Base-by-base conservation (phyloP, 2,797 vertebrate species). In the Loriculus beryllinus region DNA sequence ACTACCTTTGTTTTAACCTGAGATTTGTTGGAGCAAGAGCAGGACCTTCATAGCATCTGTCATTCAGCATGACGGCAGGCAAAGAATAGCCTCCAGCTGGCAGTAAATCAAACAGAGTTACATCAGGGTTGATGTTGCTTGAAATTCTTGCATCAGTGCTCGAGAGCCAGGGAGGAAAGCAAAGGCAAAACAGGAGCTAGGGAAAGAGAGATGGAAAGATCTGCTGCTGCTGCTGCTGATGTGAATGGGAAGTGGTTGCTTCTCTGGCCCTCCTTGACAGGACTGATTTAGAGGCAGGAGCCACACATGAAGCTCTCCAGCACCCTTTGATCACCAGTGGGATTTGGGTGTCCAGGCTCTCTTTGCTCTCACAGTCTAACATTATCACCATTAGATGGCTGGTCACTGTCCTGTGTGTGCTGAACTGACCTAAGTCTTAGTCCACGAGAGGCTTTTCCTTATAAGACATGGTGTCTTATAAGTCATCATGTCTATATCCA, bases 51-150 rank as follows among this genome's bases (percentile, higher is more conserved):
- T 35, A 85, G 75, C 71, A 80, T 92, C 88, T 82, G 49, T 90
- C 80, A 80, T 77, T 92, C 92, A 87, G 90, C 28, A 45, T 43
- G 65, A 85, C 2, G n/a, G 78, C 88, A 86, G 63, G 79, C 78
- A 80, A 90, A 92, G 90, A 85, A 90, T 81, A 86, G 91, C 93
- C 92, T 95, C 93, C 84, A 95, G 96, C 90, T 93, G 92, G 86
- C 90, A 70, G 57, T 94, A 95, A 95, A 96, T 96, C 96, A 96
- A 94, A 87, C 33, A 79, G 72, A 93, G 63, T 94, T 94, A 89
- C 92, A 95, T 88, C 95, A 88, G 86, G 76, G 88, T 94, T 95
- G 94, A 96, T 95, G 96, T 96, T 93, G 93, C 94, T 92, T 97
- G 96, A 96, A 96, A 95, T 94, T 56, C 96, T 96, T 95, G 90